Conservation (phyloP, 2,113 vertebrate genomes). For the Hoplias malabaricus region DNA sequence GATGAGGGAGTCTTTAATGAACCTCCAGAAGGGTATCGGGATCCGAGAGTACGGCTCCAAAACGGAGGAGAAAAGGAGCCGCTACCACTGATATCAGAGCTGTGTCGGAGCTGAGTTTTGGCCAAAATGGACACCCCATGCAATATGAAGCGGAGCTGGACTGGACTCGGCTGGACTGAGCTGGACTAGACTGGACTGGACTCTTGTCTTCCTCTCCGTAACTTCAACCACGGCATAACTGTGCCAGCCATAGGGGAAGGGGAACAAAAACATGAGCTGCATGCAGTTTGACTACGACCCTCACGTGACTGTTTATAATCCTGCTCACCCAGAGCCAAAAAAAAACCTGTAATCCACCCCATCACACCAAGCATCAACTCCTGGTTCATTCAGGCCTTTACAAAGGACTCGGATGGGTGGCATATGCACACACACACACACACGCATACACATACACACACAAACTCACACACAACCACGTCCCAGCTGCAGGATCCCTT, state of each 20-base stretch:
- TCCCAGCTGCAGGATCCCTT: conserved; percentile 41
- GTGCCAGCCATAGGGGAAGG: background rate
- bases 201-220: background rate
- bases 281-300: background rate
- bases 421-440: conserved; percentile 17
- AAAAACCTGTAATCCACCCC: background rate
- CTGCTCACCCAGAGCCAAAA: conserved; percentile 19
- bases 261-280: background rate
- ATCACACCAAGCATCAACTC: background rate
- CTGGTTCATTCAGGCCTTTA: conserved; percentile 17
- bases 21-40: conserved; percentile 90
- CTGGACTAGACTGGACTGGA: background rate
- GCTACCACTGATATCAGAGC: conserved; percentile 89
- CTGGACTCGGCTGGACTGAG: background rate
- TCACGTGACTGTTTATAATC: background rate
- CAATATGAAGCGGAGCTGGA: background rate
- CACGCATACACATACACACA: too few relatives aligned
- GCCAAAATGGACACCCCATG: background rate
- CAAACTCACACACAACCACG: conserved; percentile 17
- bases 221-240: too few relatives aligned
- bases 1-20: conserved; percentile 96
- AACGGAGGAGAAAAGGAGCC: conserved; percentile 82
- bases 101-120: conserved; percentile 20
- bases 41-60: conserved; percentile 85
- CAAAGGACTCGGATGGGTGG: conserved; percentile 15